phyloP scores from a whole-genome alignment of 2,888 invertebrate species.

The Parnassius glacialis region DNA sequence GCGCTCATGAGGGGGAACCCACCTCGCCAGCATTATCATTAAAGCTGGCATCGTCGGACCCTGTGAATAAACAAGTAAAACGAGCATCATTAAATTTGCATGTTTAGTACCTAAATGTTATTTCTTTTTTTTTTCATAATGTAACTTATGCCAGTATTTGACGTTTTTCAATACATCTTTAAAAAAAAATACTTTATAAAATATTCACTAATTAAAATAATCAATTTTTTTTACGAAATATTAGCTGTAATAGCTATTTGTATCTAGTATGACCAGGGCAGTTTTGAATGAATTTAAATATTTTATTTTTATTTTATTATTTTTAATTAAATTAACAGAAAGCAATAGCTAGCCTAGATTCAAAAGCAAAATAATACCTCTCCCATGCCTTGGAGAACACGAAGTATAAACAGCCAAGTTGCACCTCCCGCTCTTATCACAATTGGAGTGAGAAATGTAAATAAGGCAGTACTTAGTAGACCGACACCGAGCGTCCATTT shows the following conservation, averaged over 20 bases:
- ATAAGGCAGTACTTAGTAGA: constrained; percentile 88
- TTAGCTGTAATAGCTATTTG: too few relatives aligned
- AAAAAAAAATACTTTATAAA: too few relatives aligned
- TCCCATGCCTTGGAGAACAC: constrained; percentile 88
- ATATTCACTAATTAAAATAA: too few relatives aligned
- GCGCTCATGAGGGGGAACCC: constrained; percentile 82
- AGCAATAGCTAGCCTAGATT: too few relatives aligned
- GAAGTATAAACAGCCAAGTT: constrained; percentile 77
- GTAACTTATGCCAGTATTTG: too few relatives aligned
- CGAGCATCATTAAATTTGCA: constrained; percentile 11
- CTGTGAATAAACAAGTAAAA: constrained; percentile 47
- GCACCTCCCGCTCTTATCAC: constrained; percentile 81
- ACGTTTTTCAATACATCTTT: too few relatives aligned
- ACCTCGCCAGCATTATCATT: constrained; percentile 82
- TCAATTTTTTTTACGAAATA: too few relatives aligned
- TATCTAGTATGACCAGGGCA: too few relatives aligned
- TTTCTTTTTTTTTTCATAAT: too few relatives aligned
- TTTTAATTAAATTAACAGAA: too few relatives aligned
- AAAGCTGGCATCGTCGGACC: constrained; percentile 89
- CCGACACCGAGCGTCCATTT: constrained; percentile 92
- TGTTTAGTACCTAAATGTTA: not conserved
- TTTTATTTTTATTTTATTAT: too few relatives aligned
- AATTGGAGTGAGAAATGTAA: constrained; percentile 89
- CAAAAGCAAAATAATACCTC: constrained; percentile 67
- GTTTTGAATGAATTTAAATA: too few relatives aligned